A percentile compares a stretch with the other conserved stretches of the same genome.
Conservation (phyloP, 2,888 invertebrate species). For the Thelaira solivaga region DNA sequence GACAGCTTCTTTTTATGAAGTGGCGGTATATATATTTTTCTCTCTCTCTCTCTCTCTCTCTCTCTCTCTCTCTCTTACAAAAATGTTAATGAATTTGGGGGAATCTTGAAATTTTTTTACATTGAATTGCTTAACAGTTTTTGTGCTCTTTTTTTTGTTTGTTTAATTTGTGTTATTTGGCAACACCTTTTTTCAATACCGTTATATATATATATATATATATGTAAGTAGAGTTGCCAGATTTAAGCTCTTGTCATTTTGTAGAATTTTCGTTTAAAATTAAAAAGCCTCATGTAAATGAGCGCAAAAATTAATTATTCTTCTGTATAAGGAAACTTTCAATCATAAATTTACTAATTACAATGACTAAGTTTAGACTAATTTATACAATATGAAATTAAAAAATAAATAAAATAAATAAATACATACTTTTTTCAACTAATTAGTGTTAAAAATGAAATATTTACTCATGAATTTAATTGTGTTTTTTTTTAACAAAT, state of each 20-base stretch:
- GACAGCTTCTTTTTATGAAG: not conserved
- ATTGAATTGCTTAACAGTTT: not conserved
- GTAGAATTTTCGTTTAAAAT: too few species aligned
- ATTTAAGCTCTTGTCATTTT: too few species aligned
- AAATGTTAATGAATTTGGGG: too few species aligned
- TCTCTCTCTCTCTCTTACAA: too few species aligned
- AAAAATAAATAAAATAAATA: too few species aligned
- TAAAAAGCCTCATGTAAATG: too few species aligned
- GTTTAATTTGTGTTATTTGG: not conserved
- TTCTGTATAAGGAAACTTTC: constrained; percentile 15
- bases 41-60: too few species aligned
- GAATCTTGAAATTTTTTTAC: too few species aligned
- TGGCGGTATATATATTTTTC: too few species aligned
- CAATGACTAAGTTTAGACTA: constrained; percentile 17
- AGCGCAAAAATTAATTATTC: too few species aligned
- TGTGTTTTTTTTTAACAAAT: too few species aligned
- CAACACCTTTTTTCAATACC: not conserved
- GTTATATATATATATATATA: not conserved
- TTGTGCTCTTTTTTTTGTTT: not conserved
- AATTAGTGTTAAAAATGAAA: constrained; percentile 43
- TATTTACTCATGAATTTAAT: constrained; percentile 29
- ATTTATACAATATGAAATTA: constrained; percentile 13
- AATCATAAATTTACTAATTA: constrained; percentile 2
- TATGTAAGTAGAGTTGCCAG: too few species aligned
- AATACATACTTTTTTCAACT: constrained; percentile 4